These are phyloP conservation scores for Cataglyphis livida DNA, from an alignment of 2,888 invertebrate species.

Conservation along the genomic window DNA sequence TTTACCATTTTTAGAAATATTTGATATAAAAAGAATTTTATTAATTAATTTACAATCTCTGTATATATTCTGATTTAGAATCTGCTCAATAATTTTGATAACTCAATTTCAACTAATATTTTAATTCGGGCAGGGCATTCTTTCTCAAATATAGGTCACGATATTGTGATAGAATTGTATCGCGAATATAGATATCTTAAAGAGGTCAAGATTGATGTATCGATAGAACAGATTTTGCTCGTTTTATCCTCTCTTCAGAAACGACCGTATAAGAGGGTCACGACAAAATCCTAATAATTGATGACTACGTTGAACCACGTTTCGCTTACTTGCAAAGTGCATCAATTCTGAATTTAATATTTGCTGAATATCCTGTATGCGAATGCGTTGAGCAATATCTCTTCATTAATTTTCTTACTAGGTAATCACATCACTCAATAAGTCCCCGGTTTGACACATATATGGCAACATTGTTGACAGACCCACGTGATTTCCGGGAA, in stretches of 20 bases:
- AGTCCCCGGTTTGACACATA: too few species aligned
- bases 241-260: slow-evolving; percentile 44
- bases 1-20: background rate
- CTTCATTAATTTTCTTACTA: background rate
- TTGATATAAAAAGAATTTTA: background rate
- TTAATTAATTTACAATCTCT: background rate
- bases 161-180: slow-evolving; percentile 17
- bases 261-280: slow-evolving; percentile 38
- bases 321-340: slow-evolving; percentile 43
- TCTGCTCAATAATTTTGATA: slow-evolving; percentile 2
- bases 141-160: background rate
- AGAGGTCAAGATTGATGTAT: slow-evolving; percentile 40
- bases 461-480: too few species aligned
- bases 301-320: slow-evolving; percentile 58
- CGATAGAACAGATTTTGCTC: slow-evolving; percentile 39
- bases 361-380: background rate
- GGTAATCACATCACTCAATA: too few species aligned
- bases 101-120: slow-evolving; percentile 1
- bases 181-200: slow-evolving; percentile 8
- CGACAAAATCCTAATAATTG: slow-evolving; percentile 62
- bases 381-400: background rate
- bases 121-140: background rate
- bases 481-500: too few species aligned
- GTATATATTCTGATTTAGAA: slow-evolving; percentile 8
- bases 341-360: slow-evolving; percentile 63